phyloP scores from a whole-genome alignment of 2,113 vertebrate genomes.

The Albula goreensis region DNA sequence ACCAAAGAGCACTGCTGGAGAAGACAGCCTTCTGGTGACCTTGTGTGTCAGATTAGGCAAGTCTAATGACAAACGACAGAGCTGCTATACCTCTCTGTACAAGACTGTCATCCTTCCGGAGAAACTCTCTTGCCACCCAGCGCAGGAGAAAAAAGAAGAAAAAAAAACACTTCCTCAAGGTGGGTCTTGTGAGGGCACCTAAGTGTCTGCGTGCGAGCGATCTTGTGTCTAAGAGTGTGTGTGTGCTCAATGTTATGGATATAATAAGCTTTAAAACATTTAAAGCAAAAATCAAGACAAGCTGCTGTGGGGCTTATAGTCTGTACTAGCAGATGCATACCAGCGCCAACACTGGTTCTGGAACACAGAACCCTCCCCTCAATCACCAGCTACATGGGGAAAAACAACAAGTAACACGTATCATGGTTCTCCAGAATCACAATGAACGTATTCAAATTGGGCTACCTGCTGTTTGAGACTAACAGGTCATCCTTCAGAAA shows the following conservation, averaged over 20 bases:
- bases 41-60: conserved; percentile 49
- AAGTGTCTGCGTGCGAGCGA: background rate
- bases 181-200: no score
- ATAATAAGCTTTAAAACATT: background rate
- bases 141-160: no score
- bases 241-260: background rate
- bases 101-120: no score
- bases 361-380: background rate
- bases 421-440: background rate
- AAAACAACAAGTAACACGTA: background rate
- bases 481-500: background rate
- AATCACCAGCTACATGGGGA: background rate
- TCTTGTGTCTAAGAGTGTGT: background rate
- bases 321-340: background rate
- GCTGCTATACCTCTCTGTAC: conserved; percentile 26
- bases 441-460: background rate
- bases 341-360: background rate
- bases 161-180: no score
- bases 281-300: background rate
- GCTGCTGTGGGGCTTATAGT: background rate
- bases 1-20: conserved; percentile 48
- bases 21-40: conserved; percentile 62
- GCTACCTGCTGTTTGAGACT: background rate
- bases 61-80: conserved; percentile 28
- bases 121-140: no score